A percentile compares a stretch with the other conserved stretches of the same genome.
Evolutionary conservation across 1,140 invertebrate species (phyloP).

Genomic region (Penaeus japonicus): DNA sequence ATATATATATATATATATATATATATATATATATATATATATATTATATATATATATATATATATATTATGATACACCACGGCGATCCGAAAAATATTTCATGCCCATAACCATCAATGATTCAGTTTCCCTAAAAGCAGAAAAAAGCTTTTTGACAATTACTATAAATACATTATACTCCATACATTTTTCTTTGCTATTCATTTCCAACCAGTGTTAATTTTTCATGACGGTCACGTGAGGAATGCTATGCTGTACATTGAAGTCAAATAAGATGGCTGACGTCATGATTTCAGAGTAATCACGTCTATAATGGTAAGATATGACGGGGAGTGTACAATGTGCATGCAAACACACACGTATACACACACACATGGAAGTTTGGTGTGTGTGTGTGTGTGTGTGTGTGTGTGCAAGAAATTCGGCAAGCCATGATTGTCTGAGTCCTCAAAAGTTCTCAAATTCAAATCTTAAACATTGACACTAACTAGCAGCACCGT

Average conservation of each 20-base stretch:
- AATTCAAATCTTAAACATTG: no score
- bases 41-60: conserved; percentile 10
- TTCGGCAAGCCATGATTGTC: neutral
- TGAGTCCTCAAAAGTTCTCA: no score
- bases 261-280: no score
- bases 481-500: no score
- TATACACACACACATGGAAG: neutral
- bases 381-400: neutral
- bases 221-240: no score
- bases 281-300: no score
- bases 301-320: no score
- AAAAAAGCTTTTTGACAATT: conserved; percentile 4
- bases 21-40: conserved; percentile 3
- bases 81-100: neutral
- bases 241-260: no score
- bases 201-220: no score
- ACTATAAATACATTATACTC: neutral
- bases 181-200: no score
- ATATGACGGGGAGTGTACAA: no score
- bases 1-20: conserved; percentile 4
- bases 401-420: neutral
- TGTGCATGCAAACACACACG: neutral
- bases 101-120: neutral
- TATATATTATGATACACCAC: neutral
- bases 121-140: conserved; percentile 13